These are phyloP conservation scores for Sebastes trivittatus DNA, from an alignment of 2,797 vertebrate species.

Conservation along the genomic window DNA sequence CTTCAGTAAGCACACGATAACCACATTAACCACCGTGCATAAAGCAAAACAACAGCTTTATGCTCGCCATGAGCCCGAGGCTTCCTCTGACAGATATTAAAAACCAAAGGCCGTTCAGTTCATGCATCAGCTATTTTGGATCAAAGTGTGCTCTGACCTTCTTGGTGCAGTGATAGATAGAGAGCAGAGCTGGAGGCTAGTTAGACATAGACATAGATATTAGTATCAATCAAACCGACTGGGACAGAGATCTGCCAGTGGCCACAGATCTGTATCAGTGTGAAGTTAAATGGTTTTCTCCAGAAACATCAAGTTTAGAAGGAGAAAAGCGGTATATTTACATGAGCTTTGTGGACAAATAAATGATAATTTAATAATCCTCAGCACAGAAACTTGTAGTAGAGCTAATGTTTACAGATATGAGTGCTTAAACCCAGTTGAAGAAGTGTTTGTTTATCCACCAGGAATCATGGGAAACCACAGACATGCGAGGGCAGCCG, in stretches of 20 bases:
- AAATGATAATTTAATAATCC: not conserved
- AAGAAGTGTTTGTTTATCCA: conserved; percentile 17
- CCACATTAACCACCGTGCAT: conserved; percentile 13
- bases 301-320: not conserved
- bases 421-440: not conserved
- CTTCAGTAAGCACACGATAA: conserved; percentile 28
- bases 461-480: conserved; percentile 43
- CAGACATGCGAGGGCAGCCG: not conserved
- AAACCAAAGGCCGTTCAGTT: conserved; percentile 50
- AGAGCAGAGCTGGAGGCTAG: conserved; percentile 2
- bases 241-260: not conserved
- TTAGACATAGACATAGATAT: conserved; percentile 30
- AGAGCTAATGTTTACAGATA: not conserved
- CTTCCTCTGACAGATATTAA: conserved; percentile 44
- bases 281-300: conserved; percentile 9
- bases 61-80: conserved; percentile 11
- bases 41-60: conserved; percentile 31
- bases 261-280: conserved; percentile 3
- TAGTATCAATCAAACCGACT: conserved; percentile 33
- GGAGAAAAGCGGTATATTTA: not conserved
- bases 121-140: conserved; percentile 57
- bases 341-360: not conserved
- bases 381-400: not conserved
- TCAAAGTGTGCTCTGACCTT: conserved; percentile 64
- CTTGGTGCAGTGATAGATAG: conserved; percentile 41